phyloP scores from a whole-genome alignment of 1,140 invertebrate genomes.

The Drosophila seguyi region DNA sequence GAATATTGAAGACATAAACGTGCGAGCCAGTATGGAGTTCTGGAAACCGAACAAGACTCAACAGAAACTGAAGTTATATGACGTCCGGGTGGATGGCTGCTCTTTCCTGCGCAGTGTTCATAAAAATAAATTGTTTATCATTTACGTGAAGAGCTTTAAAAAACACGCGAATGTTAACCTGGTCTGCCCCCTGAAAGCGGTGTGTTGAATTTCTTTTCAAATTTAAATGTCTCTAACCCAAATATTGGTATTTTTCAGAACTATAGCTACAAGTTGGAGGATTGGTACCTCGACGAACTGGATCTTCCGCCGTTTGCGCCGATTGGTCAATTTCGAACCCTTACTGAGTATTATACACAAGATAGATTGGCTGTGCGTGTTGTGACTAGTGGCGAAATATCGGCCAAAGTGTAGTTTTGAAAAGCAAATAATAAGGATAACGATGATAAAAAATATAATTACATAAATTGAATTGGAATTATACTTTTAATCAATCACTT shows the following conservation, averaged over 20 bases:
- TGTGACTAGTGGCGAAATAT: constrained; percentile 3
- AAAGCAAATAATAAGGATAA: neutral
- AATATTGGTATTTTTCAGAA: constrained; percentile 17
- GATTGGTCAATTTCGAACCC: constrained; percentile 15
- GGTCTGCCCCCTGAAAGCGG: constrained; percentile 44
- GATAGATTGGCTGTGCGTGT: constrained; percentile 14
- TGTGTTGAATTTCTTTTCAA: neutral
- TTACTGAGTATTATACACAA: constrained; percentile 36
- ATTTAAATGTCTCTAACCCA: neutral
- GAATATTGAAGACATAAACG: constrained; percentile 13
- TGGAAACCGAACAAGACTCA: constrained; percentile 9
- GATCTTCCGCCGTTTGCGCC: constrained; percentile 48
- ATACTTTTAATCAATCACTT: no score
- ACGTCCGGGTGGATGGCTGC: constrained; percentile 38
- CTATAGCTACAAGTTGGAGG: constrained; percentile 36
- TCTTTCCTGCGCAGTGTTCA: constrained; percentile 24
- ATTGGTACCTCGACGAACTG: constrained; percentile 47
- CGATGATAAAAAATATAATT: no score
- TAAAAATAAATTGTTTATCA: constrained; percentile 37
- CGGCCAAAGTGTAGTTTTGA: neutral
- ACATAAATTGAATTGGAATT: no score
- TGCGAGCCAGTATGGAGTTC: constrained; percentile 36
- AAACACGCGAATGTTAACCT: constrained; percentile 25
- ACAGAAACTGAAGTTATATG: constrained; percentile 33
- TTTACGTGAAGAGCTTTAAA: constrained; percentile 37